Evolutionary conservation across 2,113 vertebrate species (phyloP).

Genomic region (Apodemus speciosus): DNA sequence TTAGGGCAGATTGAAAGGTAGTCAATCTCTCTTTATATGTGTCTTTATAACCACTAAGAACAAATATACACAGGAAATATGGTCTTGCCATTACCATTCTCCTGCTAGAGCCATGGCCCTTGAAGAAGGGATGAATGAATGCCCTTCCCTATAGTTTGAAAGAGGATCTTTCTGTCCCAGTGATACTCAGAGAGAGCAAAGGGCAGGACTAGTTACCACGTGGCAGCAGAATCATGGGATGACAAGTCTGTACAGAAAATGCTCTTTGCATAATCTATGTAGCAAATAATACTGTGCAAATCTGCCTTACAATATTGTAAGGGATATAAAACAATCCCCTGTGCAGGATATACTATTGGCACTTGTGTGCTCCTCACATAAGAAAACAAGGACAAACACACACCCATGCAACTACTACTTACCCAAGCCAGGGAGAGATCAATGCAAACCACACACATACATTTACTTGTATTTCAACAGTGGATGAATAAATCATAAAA

Average conservation of each 20-base stretch:
- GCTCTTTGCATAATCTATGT: neutral
- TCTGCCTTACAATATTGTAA: neutral
- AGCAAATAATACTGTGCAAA: neutral
- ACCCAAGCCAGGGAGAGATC: neutral
- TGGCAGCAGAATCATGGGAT: neutral
- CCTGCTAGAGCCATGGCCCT: neutral
- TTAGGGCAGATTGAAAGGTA: slow-evolving; percentile 6
- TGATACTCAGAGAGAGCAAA: neutral
- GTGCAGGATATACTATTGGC: neutral
- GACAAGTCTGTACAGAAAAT: neutral
- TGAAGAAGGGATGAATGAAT: neutral
- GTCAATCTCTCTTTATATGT: neutral
- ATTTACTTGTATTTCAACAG: neutral
- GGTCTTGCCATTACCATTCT: neutral
- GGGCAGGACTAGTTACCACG: neutral
- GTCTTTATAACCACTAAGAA: slow-evolving; percentile 8
- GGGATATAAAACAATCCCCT: neutral
- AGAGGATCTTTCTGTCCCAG: neutral
- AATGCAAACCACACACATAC: neutral
- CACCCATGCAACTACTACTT: neutral
- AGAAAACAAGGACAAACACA: neutral
- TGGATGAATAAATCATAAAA: slow-evolving; percentile 24
- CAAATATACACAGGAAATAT: neutral
- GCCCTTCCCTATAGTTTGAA: neutral
- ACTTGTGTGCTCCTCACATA: neutral